Evolutionary conservation across 2,113 vertebrate genomes (phyloP).

Genomic region (Tachuris rubrigastra): DNA sequence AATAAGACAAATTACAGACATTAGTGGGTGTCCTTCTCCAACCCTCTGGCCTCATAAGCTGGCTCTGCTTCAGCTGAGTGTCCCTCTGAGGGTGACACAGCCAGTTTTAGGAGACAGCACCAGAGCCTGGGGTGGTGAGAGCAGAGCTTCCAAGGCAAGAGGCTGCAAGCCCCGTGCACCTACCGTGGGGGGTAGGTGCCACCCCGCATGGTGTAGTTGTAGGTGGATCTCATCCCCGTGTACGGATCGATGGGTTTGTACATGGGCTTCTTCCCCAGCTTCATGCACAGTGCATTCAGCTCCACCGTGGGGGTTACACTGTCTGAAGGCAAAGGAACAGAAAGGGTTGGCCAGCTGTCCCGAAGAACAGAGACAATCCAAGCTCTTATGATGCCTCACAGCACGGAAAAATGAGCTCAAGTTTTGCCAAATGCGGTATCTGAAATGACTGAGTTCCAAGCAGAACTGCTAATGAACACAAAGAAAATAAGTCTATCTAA

Average conservation of each 20-base stretch:
- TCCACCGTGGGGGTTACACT: conserved; percentile 92
- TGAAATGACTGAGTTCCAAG: neutral
- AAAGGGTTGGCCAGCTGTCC: neutral
- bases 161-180: neutral
- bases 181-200: conserved; percentile 92
- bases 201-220: conserved; percentile 88
- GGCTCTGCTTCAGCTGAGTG: neutral
- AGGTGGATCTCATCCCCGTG: conserved; percentile 91
- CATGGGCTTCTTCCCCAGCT: conserved; percentile 93
- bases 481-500: neutral
- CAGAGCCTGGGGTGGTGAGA: neutral
- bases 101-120: neutral
- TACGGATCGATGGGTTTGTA: conserved; percentile 96
- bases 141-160: neutral
- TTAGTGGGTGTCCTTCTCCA: neutral
- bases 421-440: neutral
- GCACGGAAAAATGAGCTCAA: neutral
- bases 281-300: conserved; percentile 95
- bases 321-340: conserved; percentile 75
- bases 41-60: neutral
- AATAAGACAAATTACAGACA: neutral
- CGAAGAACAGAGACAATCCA: neutral
- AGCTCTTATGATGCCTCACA: neutral
- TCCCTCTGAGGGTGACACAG: neutral
- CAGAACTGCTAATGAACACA: neutral